Evolutionary conservation across 1,140 invertebrate genomes (phyloP).

Genomic region (Chironomus striatipennis): DNA sequence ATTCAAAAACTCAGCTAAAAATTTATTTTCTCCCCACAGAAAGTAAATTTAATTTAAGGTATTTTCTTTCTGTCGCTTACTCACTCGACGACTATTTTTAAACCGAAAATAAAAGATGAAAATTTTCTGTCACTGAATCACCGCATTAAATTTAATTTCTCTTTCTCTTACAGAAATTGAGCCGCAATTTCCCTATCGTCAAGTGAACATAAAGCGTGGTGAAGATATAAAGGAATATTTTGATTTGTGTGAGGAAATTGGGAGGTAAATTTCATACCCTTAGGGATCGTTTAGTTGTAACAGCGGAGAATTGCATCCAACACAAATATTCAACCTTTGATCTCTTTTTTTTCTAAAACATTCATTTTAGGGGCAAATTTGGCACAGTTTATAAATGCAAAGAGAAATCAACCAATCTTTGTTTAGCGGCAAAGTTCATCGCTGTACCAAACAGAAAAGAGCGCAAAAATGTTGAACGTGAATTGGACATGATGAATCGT

Average conservation of each 20-base stretch:
- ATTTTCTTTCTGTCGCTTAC: not conserved
- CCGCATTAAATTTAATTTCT: constrained; percentile 26
- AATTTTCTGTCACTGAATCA: constrained; percentile 15
- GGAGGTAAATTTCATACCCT: constrained; percentile 45
- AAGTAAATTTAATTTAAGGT: constrained; percentile 2
- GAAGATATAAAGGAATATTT: constrained; percentile 71
- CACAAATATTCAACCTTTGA: not conserved
- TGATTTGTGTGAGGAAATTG: constrained; percentile 71
- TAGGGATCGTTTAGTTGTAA: not conserved
- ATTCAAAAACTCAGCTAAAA: too few species aligned
- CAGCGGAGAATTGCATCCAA: not conserved
- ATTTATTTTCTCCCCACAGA: not conserved
- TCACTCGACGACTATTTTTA: not conserved
- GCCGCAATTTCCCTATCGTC: constrained; percentile 70
- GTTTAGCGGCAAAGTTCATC: constrained; percentile 90
- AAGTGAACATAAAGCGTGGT: constrained; percentile 67
- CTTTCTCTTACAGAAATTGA: constrained; percentile 63
- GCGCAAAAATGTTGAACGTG: constrained; percentile 80
- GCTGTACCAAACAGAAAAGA: constrained; percentile 77
- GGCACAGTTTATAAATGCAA: constrained; percentile 90
- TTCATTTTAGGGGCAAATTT: constrained; percentile 90
- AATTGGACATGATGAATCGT: constrained; percentile 92
- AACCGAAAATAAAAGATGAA: constrained; percentile 19
- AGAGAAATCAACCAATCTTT: constrained; percentile 69
- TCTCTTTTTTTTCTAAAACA: not conserved